Evolutionary conservation across 2,113 vertebrate genomes (phyloP), one percentile per base, ranked within the genome.

Genomic region (Seriola aureovittata): DNA sequence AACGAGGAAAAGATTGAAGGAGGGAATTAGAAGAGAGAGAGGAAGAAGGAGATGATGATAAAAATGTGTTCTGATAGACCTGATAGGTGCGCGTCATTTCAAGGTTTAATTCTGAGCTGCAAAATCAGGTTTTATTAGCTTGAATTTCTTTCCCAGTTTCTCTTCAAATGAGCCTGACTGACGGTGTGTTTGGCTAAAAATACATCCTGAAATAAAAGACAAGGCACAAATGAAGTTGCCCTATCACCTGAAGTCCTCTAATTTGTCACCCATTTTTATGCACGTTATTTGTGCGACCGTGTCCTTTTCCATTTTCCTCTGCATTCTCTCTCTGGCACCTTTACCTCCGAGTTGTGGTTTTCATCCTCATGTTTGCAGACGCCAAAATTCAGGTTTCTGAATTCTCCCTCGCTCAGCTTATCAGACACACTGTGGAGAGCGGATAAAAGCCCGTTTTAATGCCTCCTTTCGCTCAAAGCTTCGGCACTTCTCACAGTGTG

Each of bases 361-460:
- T 46, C 34, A 36, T 75, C 66, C 23, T 74, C n/a, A 7, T 75
- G 42, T 74, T 71, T 74, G 58, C 36, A 83, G 38, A 76, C 85
- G 88, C 74, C 55, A 59, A 50, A 29, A 32, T 48, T 60, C 71
- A 50, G 57, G 10, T 42, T 32, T 60, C 42, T 34, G 40, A 42
- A 42, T 42, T 32, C 67, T 19, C 16, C 25, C 17, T n/a, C 36
- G 48, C 1, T 65, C n/a, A 34, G 75, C 69, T 74, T 63, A 60
- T 69, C 57, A 32, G 67, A 57, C 32, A 6, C 44, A 4, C 17
- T 1, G 57, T 59, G 32, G 55, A 79, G 60, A 75, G 64, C 13
- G 23, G 50, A 71, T 71, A 65, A 82, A 90, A 80, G 75, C 68
- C 80, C 14, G 40, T 84, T 90, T 85, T 80, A 78, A 72, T 50